Evolutionary conservation across 1,140 invertebrate species (phyloP), one percentile per base, ranked within the genome.

Genomic region (Pteromalus puparum): DNA sequence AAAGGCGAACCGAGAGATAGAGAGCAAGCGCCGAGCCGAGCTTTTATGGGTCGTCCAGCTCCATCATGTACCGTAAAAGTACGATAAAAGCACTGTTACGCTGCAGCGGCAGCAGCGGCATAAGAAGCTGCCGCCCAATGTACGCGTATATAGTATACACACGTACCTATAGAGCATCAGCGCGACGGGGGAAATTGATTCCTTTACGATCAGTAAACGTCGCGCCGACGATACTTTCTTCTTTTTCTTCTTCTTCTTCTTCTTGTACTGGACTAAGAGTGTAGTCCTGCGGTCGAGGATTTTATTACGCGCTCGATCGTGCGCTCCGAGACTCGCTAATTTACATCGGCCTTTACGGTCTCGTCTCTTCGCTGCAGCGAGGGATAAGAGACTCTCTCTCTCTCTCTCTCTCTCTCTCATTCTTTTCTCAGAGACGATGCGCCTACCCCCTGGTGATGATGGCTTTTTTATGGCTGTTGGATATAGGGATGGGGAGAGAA

Each of bases 81-180:
- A 90, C 90, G 90, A 92, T 92, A 92, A 92, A 92, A 92, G 85
- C 89, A 87, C 89, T 91, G 90, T 91, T 91, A 91, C 89, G 86
- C 34, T 79, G 34, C n/a, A 21, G 18, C 13, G 18, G 34, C 34
- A 34, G 34, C 34, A 34, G 34, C 38, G 9, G 38, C 38, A 74
- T 65, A 77, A 82, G 72, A 75, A 74, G 72, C 46, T 38, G n/a
- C 21, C 46, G 46, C 26, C 26, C 15, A 15, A n/a, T 70, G 13
- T 38, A 74, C 15, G 30, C 13, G 30, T 61, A 61, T 61, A 61
- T 61, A 61, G 53, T 34, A 42, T 68, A 24, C 68, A 24, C 26
- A 28, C 38, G 70, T 28, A 30, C 70, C 48, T 72, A 70, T 15
- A 53, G 34, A 34, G 46, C 53, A 61, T 28, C 53, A n/a, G 2